Evolutionary conservation across 2,888 invertebrate species (phyloP).

Genomic region (Cepaea hortensis): DNA sequence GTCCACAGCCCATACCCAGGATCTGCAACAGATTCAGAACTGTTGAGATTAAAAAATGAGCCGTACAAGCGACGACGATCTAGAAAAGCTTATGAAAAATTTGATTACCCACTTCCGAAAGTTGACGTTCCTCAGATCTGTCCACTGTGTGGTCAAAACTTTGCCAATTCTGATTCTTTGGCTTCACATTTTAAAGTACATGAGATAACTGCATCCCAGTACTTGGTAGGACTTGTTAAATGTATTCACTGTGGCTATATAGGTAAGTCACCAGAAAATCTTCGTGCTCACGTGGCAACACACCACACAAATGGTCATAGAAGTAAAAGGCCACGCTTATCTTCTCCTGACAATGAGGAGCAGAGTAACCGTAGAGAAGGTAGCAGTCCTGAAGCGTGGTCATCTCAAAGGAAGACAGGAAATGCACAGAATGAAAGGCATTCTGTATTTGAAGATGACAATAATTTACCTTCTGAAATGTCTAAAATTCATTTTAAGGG

Average conservation of each 20-base stretch:
- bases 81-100: conserved; percentile 72
- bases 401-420: neutral
- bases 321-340: conserved; percentile 14
- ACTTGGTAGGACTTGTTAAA: conserved; percentile 56
- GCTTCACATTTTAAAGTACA: conserved; percentile 67
- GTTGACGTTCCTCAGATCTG: conserved; percentile 61
- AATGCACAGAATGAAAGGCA: neutral
- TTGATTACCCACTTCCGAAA: conserved; percentile 63
- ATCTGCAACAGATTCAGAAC: conserved; percentile 77
- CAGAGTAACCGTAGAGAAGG: neutral
- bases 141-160: conserved; percentile 69
- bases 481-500: neutral
- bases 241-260: conserved; percentile 68
- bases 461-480: conserved; percentile 12
- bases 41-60: conserved; percentile 74
- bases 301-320: conserved; percentile 30
- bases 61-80: conserved; percentile 75
- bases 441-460: neutral
- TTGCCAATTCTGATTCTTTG: conserved; percentile 63
- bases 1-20: conserved; percentile 54
- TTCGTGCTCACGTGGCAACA: conserved; percentile 64
- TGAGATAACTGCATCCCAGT: conserved; percentile 65
- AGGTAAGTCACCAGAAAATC: conserved; percentile 62
- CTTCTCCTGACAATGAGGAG: conserved; percentile 24
- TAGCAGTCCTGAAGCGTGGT: conserved; percentile 2